Percentiles rank a stretch among this genome's conserved stretches.
phyloP scores from a whole-genome alignment of 2,797 vertebrate species.

The Phaenicophaeus curvirostris region DNA sequence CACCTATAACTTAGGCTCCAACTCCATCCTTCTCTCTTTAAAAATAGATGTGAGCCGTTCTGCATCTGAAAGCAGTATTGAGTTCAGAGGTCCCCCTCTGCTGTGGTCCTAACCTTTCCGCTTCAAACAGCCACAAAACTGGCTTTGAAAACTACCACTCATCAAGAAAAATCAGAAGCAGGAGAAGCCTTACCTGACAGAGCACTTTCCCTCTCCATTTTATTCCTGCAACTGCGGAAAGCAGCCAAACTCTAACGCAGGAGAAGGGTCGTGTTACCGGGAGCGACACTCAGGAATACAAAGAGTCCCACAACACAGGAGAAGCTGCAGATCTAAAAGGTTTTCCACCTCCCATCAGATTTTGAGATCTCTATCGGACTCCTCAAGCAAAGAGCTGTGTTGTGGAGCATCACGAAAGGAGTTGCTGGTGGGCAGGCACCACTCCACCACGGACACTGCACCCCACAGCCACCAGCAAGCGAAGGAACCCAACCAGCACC shows the following conservation, averaged over 20 bases:
- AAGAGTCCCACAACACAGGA: not conserved
- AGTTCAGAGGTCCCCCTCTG: not conserved
- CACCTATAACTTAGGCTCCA: not conserved
- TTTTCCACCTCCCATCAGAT: not conserved
- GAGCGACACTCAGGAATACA: not conserved
- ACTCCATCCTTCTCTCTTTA: not conserved
- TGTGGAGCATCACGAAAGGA: not conserved
- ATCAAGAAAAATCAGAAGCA: not conserved
- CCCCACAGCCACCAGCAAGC: not conserved
- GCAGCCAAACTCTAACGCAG: not conserved
- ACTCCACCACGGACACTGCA: accelerated
- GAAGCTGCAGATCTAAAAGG: not conserved
- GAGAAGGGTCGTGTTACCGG: not conserved
- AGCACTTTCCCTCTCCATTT: not conserved
- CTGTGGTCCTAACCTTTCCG: not conserved
- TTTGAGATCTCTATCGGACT: not conserved
- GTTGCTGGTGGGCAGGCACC: not conserved
- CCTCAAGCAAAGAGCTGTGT: not conserved
- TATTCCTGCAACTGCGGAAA: not conserved
- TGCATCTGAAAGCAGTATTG: not conserved
- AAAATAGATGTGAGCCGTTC: not conserved
- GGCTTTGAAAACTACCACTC: not conserved
- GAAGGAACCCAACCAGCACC: not conserved
- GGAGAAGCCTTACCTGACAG: not conserved
- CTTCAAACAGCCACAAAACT: not conserved